Conservation (phyloP, 1,140 invertebrate genomes). For the Leptestheria dahalacensis region DNA sequence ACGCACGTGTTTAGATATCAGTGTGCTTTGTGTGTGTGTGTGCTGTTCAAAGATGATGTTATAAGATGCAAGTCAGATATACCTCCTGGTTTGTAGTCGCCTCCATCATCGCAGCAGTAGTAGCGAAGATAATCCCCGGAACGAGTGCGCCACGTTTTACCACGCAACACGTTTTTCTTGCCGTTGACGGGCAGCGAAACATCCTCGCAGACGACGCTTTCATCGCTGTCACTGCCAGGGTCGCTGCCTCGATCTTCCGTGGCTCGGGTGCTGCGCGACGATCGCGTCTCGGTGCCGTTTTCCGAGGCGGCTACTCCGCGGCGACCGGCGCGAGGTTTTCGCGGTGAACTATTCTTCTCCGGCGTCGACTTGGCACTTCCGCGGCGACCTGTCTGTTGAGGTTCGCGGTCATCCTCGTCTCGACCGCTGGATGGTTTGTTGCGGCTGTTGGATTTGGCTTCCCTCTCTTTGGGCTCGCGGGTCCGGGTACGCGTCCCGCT, state of each 20-base stretch:
- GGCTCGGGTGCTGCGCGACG: background rate
- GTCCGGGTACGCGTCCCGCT: background rate
- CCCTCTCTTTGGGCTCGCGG: background rate
- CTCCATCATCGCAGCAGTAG: constrained; percentile 24
- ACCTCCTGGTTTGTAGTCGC: constrained; percentile 27
- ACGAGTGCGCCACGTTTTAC: constrained; percentile 23
- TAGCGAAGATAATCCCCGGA: constrained; percentile 25
- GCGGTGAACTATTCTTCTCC: background rate
- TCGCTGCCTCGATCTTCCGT: background rate
- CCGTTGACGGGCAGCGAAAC: constrained; percentile 25
- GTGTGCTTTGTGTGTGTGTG: background rate
- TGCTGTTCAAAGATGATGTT: background rate
- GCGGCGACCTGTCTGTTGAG: background rate
- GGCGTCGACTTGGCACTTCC: background rate
- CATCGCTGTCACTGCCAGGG: background rate
- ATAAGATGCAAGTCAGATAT: constrained; percentile 13
- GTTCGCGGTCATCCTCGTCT: background rate
- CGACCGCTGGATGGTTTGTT: background rate
- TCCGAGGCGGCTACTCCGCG: background rate
- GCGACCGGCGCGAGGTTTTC: background rate
- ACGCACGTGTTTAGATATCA: background rate
- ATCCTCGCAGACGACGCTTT: constrained; percentile 18
- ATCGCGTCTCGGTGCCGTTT: background rate
- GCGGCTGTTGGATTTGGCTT: background rate
- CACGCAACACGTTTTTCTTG: constrained; percentile 26